Conservation (phyloP, 1,140 invertebrate species). For the Kradibia gibbosae region DNA sequence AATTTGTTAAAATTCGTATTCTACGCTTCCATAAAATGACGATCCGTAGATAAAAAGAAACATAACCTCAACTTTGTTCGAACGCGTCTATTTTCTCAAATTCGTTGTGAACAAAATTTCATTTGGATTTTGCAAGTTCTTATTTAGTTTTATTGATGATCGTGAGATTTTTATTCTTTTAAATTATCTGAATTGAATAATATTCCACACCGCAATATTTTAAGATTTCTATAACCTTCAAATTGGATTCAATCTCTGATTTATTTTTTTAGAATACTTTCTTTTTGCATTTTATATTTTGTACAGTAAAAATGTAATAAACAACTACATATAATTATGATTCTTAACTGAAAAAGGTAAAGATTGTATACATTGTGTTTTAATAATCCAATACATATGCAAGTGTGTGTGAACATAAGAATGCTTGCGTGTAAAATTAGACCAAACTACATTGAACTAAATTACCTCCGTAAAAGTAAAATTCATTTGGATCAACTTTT, state of each 20-base stretch:
- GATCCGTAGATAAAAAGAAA: background rate
- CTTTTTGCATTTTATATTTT: too few species aligned
- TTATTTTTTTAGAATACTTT: too few species aligned
- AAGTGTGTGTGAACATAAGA: background rate
- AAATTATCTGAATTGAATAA: background rate
- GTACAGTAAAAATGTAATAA: too few species aligned
- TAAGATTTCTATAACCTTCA: too few species aligned
- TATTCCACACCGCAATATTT: background rate
- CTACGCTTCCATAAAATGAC: too few species aligned
- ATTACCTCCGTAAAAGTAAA: background rate
- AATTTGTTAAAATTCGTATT: background rate
- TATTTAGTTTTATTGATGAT: background rate
- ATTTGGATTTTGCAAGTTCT: too few species aligned
- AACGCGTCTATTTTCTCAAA: background rate
- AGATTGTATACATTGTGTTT: background rate
- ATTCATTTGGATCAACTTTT: background rate
- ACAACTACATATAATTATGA: background rate
- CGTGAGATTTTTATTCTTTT: background rate
- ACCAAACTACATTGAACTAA: background rate
- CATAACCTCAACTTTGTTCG: background rate
- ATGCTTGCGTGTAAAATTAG: background rate
- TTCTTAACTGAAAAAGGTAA: background rate
- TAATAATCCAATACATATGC: background rate
- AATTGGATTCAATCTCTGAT: background rate
- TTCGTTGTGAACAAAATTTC: background rate